A percentile compares a stretch with the other conserved stretches of the same genome.
These are phyloP conservation scores for Diaperis boleti DNA, from an alignment of 2,888 invertebrate species.

Conservation along the genomic window DNA sequence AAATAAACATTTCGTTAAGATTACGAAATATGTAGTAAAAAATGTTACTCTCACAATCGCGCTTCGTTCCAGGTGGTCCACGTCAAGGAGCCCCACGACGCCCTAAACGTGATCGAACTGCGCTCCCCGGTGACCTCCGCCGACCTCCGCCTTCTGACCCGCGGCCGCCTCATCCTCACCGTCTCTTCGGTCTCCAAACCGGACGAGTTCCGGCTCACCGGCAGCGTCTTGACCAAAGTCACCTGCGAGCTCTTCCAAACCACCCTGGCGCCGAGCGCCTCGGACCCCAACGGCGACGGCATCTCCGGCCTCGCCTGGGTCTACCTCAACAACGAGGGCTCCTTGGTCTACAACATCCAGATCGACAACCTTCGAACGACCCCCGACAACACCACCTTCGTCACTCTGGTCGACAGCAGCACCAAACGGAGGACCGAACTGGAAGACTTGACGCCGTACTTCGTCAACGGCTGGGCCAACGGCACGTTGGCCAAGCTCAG, in stretches of 20 bases:
- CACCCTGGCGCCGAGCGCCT: conserved; percentile 70
- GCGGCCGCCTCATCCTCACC: conserved; percentile 80
- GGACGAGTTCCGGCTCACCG: conserved; percentile 74
- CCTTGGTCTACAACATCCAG: conserved; percentile 82
- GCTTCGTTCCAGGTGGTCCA: conserved; percentile 70
- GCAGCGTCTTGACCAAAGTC: conserved; percentile 78
- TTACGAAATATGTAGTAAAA: neutral
- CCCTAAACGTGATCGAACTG: conserved; percentile 83
- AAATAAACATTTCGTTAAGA: no score
- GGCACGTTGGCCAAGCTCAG: conserved; percentile 83
- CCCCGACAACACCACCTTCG: conserved; percentile 66
- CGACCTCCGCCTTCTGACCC: conserved; percentile 80
- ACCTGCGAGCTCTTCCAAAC: conserved; percentile 87
- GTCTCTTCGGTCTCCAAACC: conserved; percentile 78
- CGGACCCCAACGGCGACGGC: conserved; percentile 60
- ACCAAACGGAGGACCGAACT: conserved; percentile 75
- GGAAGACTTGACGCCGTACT: conserved; percentile 76
- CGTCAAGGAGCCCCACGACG: conserved; percentile 80
- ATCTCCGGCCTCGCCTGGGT: conserved; percentile 81
- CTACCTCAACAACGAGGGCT: conserved; percentile 82
- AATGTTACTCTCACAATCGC: neutral
- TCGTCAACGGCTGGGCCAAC: conserved; percentile 74
- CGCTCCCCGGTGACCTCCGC: conserved; percentile 82
- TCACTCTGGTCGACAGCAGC: conserved; percentile 80
- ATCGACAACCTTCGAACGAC: conserved; percentile 71